Base-by-base conservation (phyloP, 2,888 invertebrate species). In the Gari tellinella region DNA sequence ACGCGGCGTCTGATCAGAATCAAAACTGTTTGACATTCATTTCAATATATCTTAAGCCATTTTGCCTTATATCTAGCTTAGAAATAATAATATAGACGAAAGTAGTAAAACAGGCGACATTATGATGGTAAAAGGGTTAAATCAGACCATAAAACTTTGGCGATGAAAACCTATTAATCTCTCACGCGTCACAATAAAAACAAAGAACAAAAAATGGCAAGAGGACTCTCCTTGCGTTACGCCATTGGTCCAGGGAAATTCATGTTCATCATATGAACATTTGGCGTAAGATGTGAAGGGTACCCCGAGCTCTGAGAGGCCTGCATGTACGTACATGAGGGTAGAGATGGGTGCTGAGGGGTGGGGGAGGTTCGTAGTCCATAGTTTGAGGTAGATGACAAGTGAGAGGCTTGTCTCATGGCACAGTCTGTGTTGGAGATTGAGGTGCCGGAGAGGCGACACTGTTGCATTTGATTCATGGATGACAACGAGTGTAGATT, bases 321-420 rank as follows among this genome's bases (percentile, higher is more conserved):
- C 79, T 89, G 89, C 88, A 90, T 88, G 81, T 90, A 90, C 10
- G 89, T 89, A 65, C 90, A 90, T 21, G 90, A 88, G 5, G 89
- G 86, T 21, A 89, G 82, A 0, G 87, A 81, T 8, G 86, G 81
- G 74, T 85, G 81, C 57, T 86, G 86, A 19, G 80, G 66, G 17
- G 80, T 70, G 8, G 85, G 83, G 14, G 86, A 80, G 1, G 83
- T 78, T 53, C 86, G 67, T 21, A 87, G 81, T 58, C 86, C 83
- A 48, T 86, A 87, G 38, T 79, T 84, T 41, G 83, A 82, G 51
- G 84, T 72, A 45, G 83, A 75, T n/a, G 80, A 78, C 52, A 85
- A 63, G 61, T 82, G 83, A 31, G 83, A 75, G 26, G 78, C 55
- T 64, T 84, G 85, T 37, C 86, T 72, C 48, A 87, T 66, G 40